Conservation (phyloP, 2,797 vertebrate species). For the Rhabdomys pumilio region DNA sequence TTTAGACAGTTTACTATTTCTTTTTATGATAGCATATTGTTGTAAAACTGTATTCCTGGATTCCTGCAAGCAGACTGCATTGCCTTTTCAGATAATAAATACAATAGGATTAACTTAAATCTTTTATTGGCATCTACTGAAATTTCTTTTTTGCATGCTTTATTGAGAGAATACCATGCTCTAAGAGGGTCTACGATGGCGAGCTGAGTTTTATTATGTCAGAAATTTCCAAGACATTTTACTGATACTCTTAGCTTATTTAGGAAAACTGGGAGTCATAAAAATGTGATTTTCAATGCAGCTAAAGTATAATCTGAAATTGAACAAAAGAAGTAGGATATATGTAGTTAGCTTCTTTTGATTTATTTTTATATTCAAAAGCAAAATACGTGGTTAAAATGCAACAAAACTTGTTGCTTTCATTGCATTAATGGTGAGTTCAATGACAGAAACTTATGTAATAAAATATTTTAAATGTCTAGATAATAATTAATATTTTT, state of each 20-base stretch:
- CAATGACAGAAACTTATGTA: too few relatives aligned
- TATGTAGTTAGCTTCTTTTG: neutral
- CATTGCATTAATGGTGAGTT: neutral
- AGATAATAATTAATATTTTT: neutral
- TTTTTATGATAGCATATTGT: neutral
- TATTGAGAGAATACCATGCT: neutral
- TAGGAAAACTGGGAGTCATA: slow-evolving; percentile 6
- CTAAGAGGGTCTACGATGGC: neutral
- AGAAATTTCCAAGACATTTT: neutral
- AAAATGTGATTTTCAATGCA: neutral
- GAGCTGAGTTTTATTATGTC: neutral
- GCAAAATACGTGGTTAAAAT: neutral
- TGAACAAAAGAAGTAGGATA: neutral
- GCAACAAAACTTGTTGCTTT: neutral
- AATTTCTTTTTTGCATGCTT: neutral
- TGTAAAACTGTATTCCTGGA: neutral
- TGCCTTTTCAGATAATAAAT: neutral
- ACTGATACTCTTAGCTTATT: neutral
- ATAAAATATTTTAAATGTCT: neutral
- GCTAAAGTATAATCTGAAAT: neutral
- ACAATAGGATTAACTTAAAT: neutral
- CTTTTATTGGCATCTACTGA: neutral
- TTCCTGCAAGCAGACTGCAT: neutral
- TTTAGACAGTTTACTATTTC: neutral
- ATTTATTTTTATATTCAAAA: slow-evolving; percentile 1